A percentile compares a stretch with the other conserved stretches of the same genome.
phyloP scores from a whole-genome alignment of 37 sponge, comb jelly and placozoan species.

The Theonella swinhoei region DNA sequence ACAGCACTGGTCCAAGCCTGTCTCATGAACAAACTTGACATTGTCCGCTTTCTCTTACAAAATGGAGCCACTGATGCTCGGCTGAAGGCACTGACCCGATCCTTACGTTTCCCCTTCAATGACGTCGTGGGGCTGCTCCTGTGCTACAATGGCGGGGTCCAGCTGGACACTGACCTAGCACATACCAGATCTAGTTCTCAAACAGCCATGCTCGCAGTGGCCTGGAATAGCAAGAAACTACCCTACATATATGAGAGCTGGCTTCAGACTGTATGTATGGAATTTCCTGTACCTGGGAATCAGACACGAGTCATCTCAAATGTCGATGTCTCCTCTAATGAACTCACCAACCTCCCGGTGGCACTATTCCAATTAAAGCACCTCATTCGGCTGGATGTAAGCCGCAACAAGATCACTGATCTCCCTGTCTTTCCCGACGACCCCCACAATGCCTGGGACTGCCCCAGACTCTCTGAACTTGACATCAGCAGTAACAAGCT shows the following conservation, averaged over 20 bases:
- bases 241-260: conserved; percentile 45
- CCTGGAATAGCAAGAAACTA: conserved; percentile 69
- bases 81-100: conserved; percentile 70
- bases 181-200: not conserved
- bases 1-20: conserved; percentile 81
- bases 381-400: conserved; percentile 64
- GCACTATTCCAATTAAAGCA: conserved; percentile 69
- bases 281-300: conserved; percentile 23
- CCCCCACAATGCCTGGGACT: conserved; percentile 61
- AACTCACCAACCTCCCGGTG: conserved; percentile 66
- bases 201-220: conserved; percentile 1
- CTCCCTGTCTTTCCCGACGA: conserved; percentile 35
- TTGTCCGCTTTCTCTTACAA: conserved; percentile 64
- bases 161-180: conserved; percentile 1
- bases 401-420: conserved; percentile 51
- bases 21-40: conserved; percentile 36
- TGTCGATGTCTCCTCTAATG: conserved; percentile 69
- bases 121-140: conserved; percentile 68
- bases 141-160: conserved; percentile 57
- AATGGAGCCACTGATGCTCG: conserved; percentile 79
- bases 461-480: conserved; percentile 36
- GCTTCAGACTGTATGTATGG: conserved; percentile 38
- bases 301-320: conserved; percentile 44
- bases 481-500: conserved; percentile 58
- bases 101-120: conserved; percentile 18